Evolutionary conservation across 2,113 vertebrate species (phyloP), one percentile per base, ranked within the genome.

Genomic region (Apteryx owenii): DNA sequence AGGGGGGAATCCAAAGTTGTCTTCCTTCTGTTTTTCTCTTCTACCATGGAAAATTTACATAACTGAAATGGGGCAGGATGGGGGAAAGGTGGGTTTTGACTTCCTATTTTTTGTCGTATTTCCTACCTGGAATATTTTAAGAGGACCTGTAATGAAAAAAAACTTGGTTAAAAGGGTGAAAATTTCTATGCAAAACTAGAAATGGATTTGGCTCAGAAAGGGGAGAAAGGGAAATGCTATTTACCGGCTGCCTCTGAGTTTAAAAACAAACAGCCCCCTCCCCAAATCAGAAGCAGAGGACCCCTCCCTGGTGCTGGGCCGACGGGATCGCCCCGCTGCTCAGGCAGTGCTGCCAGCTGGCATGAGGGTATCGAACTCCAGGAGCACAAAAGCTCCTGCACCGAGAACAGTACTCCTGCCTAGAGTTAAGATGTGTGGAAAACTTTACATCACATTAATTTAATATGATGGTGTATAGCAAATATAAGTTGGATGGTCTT

Each of bases 401-500:
- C 73, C 81, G 46, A 70, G 66, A 62, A 20, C n/a, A 14, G 33
- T 36, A 23, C 0, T 4, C 54, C 64, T 20, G 20, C 18, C 19
- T 29, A 9, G 44, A 33, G 0, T 38, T 44, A 22, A 19, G 65
- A 56, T 8, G 16, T 44, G 22, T 10, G 61, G 53, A 83, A 65
- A 86, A 53, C 38, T 21, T 26, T 44, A 17, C 4, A 1, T 62
- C 78, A 16, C 46, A 42, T 60, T 68, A 31, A 64, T 56, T 73
- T 84, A 20, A 36, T 48, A 1, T 38, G 29, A 16, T 82, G 72
- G 26, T 2, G 9, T 0, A 0, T 17, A 61, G 48, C 8, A 46
- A 76, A 38, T 11, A 4, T 19, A 42, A 51, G 21, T 46, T 88
- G 50, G 20, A 18, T 83, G 1, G 1, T 42, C 17, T 23, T 6